Conservation (phyloP, 2,113 vertebrate species). For the rat (Rattus norvegicus) region DNA sequence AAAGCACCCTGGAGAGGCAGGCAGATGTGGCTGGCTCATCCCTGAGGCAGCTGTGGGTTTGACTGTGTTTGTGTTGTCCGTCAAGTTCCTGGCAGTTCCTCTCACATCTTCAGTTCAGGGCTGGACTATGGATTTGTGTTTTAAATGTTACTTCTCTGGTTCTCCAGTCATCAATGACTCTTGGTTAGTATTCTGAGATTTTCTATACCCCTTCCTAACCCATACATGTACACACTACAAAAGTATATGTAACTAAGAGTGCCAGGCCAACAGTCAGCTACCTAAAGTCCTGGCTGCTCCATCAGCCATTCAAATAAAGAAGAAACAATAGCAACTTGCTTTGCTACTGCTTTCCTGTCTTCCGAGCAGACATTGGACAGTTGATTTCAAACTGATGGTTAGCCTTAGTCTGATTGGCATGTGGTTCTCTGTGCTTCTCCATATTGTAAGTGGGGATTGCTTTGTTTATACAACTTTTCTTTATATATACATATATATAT, state of each 20-base stretch:
- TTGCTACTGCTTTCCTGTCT: not conserved
- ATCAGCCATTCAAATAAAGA: not conserved
- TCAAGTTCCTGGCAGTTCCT: not conserved
- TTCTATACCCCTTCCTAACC: too few relatives aligned
- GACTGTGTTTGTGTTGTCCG: not conserved
- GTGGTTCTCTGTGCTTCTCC: not conserved
- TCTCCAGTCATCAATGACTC: not conserved
- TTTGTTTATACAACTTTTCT: not conserved
- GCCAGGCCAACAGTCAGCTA: not conserved
- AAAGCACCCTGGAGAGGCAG: not conserved
- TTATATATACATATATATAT: not conserved
- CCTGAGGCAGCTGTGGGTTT: not conserved
- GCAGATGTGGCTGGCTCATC: not conserved
- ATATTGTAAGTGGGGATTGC: not conserved
- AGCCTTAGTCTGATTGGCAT: not conserved
- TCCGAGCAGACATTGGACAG: not conserved
- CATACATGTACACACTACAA: rapidly evolving
- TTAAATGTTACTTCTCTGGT: not conserved
- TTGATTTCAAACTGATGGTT: not conserved
- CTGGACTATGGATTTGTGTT: not conserved
- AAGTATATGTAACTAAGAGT: not conserved
- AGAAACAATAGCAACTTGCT: not conserved
- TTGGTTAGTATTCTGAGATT: not conserved
- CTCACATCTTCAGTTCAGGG: not conserved
- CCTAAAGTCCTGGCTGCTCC: not conserved